Evolutionary conservation across 2,113 vertebrate genomes (phyloP).

Genomic region (Callipepla californica): DNA sequence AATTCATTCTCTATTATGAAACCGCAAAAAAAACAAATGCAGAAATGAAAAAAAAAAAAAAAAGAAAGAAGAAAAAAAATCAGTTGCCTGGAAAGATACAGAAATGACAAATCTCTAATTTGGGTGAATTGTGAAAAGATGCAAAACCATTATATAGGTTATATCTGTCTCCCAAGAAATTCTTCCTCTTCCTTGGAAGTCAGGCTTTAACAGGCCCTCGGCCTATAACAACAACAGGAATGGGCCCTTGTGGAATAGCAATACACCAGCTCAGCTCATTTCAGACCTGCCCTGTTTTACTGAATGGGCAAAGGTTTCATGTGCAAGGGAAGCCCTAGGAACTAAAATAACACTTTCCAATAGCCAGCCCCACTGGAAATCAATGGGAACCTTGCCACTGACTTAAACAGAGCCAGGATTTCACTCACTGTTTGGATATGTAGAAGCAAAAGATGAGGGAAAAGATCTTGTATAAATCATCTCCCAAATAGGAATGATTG

Average conservation of each 20-base stretch:
- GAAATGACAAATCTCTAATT: background rate
- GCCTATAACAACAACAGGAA: background rate
- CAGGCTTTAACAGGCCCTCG: background rate
- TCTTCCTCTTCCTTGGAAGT: background rate
- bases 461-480: constrained; percentile 78
- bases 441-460: constrained; percentile 66
- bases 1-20: background rate
- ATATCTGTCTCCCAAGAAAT: background rate
- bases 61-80: background rate
- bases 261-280: background rate
- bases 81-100: background rate
- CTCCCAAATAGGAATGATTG: constrained; percentile 75
- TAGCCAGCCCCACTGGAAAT: background rate
- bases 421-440: constrained; percentile 38
- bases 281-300: constrained; percentile 37
- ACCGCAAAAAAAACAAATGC: background rate
- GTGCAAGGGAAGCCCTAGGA: background rate
- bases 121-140: background rate
- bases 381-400: background rate
- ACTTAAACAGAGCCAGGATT: constrained; percentile 3
- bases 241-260: background rate
- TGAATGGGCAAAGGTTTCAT: constrained; percentile 20
- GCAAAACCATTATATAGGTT: background rate
- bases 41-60: background rate
- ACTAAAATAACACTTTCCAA: background rate